Evolutionary conservation across 1,140 invertebrate genomes (phyloP), one percentile per base, ranked within the genome.

Genomic region (Acyrthosiphon pisum): DNA sequence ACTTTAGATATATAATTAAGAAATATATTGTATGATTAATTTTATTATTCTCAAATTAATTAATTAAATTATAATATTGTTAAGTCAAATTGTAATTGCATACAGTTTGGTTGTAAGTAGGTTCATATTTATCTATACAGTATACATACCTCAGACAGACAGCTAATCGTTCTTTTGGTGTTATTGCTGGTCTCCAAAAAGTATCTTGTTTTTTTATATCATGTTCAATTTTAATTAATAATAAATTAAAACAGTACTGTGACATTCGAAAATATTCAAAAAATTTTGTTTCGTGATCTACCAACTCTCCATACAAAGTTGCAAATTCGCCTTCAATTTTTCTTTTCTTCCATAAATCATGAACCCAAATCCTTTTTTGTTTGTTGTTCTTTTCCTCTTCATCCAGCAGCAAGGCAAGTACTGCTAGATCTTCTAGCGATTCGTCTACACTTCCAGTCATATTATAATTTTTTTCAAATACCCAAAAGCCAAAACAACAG

Each of bases 161-260:
- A 76, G 94, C 94, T 53, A 95, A 94, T 93, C 95, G 94, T 94
- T 95, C 94, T 91, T 95, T 93, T 93, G 94, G 94, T 87, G 94
- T 94, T 93, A 95, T 95, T 86, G 94, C 94, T 94, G 88, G 83
- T 94, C 95, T 94, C 95, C 95, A 95, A 44, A 94, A 90, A 86
- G 95, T 95, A 94, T 95, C 94, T 94, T 95, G 35, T 94, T 95
- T 95, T 91, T 94, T 93, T 92, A 95, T 95, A 53, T 94, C 84
- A 87, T 94, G 94, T 53, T 86, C 83, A 86, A 86, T 86, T 86
- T 86, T 86, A 86, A 23, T 86, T 86, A 86, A 86, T 86, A 86
- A 86, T 68, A 68, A 68, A 68, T 68, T 68, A 68, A 68, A 68
- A 68, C 60, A 68, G 60, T 68, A 68, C 60, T 68, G 30, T 68